Percentiles rank a stretch among this genome's conserved stretches.
Evolutionary conservation across 2,888 invertebrate species (phyloP).

Genomic region (Agrochola circellaris): DNA sequence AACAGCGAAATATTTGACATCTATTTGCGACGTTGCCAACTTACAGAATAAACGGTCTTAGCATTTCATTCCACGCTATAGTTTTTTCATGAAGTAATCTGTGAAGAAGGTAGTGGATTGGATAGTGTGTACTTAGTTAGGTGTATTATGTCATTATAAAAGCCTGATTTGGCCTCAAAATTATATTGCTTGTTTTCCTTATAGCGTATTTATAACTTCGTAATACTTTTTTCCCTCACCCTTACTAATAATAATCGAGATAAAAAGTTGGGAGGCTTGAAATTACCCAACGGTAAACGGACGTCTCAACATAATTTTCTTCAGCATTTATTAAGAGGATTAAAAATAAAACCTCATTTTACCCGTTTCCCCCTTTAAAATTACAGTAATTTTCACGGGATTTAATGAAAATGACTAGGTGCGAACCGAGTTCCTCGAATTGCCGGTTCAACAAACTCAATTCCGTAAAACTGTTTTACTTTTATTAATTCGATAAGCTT

Average conservation of each 20-base stretch:
- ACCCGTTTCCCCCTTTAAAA: conserved; percentile 25
- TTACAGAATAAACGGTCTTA: too few species aligned
- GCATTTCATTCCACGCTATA: background rate
- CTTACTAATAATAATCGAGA: background rate
- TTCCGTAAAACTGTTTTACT: conserved; percentile 20
- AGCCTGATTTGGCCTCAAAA: background rate
- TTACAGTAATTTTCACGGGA: conserved; percentile 47
- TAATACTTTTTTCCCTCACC: background rate
- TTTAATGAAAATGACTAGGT: conserved; percentile 54
- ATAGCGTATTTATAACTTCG: background rate
- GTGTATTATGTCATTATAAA: background rate
- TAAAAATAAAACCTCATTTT: conserved; percentile 38
- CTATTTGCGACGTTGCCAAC: too few species aligned
- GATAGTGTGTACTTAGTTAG: background rate
- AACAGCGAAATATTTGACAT: too few species aligned
- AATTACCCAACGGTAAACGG: conserved; percentile 15
- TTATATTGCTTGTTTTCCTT: background rate
- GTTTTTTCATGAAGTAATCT: background rate
- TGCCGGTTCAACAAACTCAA: conserved; percentile 37
- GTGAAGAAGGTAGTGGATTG: background rate
- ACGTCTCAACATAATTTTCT: conserved; percentile 30
- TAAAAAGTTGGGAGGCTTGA: conserved; percentile 5
- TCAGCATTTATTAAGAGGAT: conserved; percentile 45
- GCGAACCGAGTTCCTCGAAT: conserved; percentile 34
- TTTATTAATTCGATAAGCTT: conserved; percentile 25